Evolutionary conservation across 2,113 vertebrate genomes (phyloP).

Genomic region (Melanotaenia duboulayi): DNA sequence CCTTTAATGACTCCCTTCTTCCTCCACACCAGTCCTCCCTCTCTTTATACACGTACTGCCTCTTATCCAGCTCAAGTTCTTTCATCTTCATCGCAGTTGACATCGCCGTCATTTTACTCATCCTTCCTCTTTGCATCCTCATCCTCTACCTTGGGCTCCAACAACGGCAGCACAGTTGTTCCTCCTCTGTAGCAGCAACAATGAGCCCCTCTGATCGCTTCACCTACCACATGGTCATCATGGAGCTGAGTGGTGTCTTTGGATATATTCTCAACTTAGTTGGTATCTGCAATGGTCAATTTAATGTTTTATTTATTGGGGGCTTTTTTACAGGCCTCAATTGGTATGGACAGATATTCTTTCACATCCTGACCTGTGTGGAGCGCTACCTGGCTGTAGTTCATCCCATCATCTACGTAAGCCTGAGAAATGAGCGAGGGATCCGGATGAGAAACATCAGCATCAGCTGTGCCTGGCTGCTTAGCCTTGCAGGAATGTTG

Average conservation of each 20-base stretch:
- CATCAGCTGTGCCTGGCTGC: background rate
- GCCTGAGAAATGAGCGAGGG: background rate
- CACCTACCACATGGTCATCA: conserved; percentile 30
- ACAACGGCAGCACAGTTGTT: background rate
- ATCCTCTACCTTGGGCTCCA: conserved; percentile 11
- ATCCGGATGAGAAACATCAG: background rate
- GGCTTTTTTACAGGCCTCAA: background rate
- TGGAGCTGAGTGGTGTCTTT: conserved; percentile 21
- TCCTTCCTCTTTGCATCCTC: conserved; percentile 26
- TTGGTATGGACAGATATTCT: conserved; percentile 17
- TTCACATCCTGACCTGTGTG: conserved; percentile 23
- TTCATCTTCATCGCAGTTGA: background rate
- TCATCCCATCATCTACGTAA: conserved; percentile 15
- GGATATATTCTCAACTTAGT: background rate
- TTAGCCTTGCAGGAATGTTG: background rate
- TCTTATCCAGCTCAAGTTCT: background rate
- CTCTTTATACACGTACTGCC: background rate
- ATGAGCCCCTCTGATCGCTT: conserved; percentile 37
- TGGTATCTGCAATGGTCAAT: background rate
- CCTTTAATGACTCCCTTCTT: background rate
- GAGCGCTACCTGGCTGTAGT: conserved; percentile 27
- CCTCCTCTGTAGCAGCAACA: background rate
- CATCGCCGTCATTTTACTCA: background rate
- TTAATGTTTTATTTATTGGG: background rate
- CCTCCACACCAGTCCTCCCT: background rate